Base-by-base conservation (phyloP, 2,888 invertebrate genomes). In the Sisyra terminalis region DNA sequence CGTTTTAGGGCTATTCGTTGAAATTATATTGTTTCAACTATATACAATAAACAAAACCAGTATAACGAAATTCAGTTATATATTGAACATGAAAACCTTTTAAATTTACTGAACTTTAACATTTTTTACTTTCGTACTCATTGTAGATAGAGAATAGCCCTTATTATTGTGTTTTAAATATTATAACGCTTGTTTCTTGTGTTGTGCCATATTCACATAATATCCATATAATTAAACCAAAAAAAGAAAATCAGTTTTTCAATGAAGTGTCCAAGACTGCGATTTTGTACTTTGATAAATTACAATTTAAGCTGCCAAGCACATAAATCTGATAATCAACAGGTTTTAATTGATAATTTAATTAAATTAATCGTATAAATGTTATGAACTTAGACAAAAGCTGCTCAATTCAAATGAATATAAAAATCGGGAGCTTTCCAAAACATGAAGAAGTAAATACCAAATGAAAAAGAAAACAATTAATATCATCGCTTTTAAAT, bases 181-280 rank as follows among this genome's bases (percentile, higher is more conserved):
- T 29, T 17, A 40, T n/a, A 15, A 24, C 24, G 24, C 32, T 41
- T 41, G 41, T 41, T 41, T 40, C 16, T 41, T 41, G 41, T 41
- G 41, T 41, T 41, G 41, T 41, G 41, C 41, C 41, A 41, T 41
- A 40, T 8, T 14, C 15, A 38, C 17, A 16, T 10, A 17, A 11
- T 38, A 17, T 38, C 16, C 18, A 11, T 38, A 11, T 16, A 38
- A 17, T 11, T 16, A 9, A 17, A 17, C 15, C 15, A 13, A 14
- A 5, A n/a, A 36, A 36, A 36, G 10, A 7, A 24, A 24, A 24
- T 24, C 24, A 24, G 24, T 24, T 24, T 18, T 15, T 38, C 38
- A 38, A 17, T 18, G 15, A 11, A 7, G 18, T 24, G 24, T 24
- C 7, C 34, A 14, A 34, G 13, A 34, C 15, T 34, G 15, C 34